phyloP scores from a whole-genome alignment of 2,888 invertebrate genomes.

The Nyleta sp. region DNA sequence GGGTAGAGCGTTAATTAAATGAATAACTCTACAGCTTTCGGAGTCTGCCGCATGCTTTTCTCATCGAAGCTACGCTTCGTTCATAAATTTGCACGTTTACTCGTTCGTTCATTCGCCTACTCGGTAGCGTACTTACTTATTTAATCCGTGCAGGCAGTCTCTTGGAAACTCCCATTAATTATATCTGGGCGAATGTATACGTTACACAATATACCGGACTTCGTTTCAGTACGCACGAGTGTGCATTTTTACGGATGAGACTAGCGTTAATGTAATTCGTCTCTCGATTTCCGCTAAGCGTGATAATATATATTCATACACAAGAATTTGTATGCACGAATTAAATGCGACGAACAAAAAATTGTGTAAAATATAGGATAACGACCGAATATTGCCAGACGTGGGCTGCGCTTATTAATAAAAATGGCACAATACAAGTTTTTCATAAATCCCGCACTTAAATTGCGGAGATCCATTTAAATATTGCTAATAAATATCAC shows the following conservation, averaged over 20 bases:
- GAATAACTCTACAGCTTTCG: constrained; percentile 65
- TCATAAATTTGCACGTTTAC: constrained; percentile 64
- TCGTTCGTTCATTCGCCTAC: constrained; percentile 57
- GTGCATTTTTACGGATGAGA: constrained; percentile 62
- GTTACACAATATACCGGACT: constrained; percentile 61
- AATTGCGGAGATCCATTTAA: no score
- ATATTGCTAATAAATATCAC: no score
- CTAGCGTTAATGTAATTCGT: constrained; percentile 61
- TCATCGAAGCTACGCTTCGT: constrained; percentile 61
- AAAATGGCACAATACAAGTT: background rate
- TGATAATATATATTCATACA: constrained; percentile 51
- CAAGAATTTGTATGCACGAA: constrained; percentile 33
- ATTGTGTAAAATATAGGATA: constrained; percentile 4
- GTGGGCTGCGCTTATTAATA: background rate
- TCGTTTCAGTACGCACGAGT: constrained; percentile 63
- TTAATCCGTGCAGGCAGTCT: constrained; percentile 63
- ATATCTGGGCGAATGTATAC: constrained; percentile 58
- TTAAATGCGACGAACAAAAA: constrained; percentile 25
- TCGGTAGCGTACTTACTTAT: constrained; percentile 57
- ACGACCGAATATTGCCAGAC: constrained; percentile 10
- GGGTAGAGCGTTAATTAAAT: constrained; percentile 67
- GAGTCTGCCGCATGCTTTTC: constrained; percentile 60
- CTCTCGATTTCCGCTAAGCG: constrained; percentile 61
- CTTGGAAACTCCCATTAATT: constrained; percentile 64
- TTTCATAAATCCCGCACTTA: background rate